Evolutionary conservation across 2,113 vertebrate genomes (phyloP).

Genomic region (Loxodonta africana): DNA sequence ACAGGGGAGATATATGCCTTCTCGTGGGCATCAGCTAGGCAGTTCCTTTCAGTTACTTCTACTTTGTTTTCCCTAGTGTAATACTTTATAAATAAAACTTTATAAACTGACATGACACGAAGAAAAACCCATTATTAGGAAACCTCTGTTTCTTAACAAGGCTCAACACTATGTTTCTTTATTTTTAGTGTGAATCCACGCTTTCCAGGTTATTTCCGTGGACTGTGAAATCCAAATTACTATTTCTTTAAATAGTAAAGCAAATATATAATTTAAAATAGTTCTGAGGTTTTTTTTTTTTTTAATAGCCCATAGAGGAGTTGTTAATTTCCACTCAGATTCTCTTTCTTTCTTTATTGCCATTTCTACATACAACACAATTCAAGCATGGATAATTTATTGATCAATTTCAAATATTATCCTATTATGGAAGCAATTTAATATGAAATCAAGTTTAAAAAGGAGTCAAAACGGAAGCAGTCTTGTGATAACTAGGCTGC

Average conservation of each 20-base stretch:
- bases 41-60: neutral
- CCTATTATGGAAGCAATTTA: conserved; percentile 6
- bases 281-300: neutral
- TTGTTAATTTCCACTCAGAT: conserved; percentile 40
- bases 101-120: neutral
- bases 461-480: neutral
- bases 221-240: conserved; percentile 66
- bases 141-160: conserved; percentile 64
- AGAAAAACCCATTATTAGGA: conserved; percentile 40
- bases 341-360: neutral
- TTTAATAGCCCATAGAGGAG: neutral
- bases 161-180: conserved; percentile 14
- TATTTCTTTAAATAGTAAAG: conserved; percentile 69
- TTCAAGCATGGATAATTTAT: neutral
- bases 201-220: conserved; percentile 58
- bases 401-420: conserved; percentile 46
- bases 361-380: neutral
- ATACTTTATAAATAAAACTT: conserved; percentile 43
- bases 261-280: conserved; percentile 60
- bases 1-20: neutral
- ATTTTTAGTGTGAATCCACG: conserved; percentile 51
- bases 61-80: neutral
- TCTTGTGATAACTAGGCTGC: neutral
- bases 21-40: neutral
- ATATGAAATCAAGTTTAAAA: neutral